A percentile compares a stretch with the other conserved stretches of the same genome.
phyloP scores from a whole-genome alignment of 2,113 vertebrate species.

The Todiramphus chloris region DNA sequence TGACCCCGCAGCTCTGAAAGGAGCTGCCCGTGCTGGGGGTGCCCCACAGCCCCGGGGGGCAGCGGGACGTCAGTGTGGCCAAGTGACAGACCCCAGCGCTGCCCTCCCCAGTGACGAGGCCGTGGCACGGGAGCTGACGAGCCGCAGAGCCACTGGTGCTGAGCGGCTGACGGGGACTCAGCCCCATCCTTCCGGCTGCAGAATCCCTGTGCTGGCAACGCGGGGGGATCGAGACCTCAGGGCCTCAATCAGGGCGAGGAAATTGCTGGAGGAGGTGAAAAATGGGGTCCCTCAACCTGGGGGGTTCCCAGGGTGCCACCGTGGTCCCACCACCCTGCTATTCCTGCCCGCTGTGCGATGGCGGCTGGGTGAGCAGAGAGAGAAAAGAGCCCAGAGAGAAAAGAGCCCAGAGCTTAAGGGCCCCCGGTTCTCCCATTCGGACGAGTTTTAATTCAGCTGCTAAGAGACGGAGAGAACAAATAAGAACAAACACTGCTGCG shows the following conservation, averaged over 20 bases:
- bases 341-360: fast-evolving
- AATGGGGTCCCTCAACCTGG: neutral
- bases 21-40: fast-evolving
- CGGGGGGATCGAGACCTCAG: neutral
- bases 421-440: neutral
- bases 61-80: fast-evolving
- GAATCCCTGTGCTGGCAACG: neutral
- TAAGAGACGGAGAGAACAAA: slow-evolving; percentile 61
- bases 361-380: neutral
- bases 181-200: neutral
- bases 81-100: neutral
- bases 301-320: neutral
- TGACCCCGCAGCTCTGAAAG: neutral
- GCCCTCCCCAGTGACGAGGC: neutral
- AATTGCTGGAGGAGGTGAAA: neutral
- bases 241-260: neutral
- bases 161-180: fast-evolving
- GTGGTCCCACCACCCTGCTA: fast-evolving
- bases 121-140: neutral
- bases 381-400: neutral
- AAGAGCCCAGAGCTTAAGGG: neutral
- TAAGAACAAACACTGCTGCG: slow-evolving; percentile 57
- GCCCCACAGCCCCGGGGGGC: neutral
- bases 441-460: slow-evolving; percentile 46
- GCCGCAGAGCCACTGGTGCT: neutral